Percentiles rank a stretch among this genome's conserved stretches.
Evolutionary conservation across 2,113 vertebrate species (phyloP).

Genomic region (Opisthocomus hoazin): DNA sequence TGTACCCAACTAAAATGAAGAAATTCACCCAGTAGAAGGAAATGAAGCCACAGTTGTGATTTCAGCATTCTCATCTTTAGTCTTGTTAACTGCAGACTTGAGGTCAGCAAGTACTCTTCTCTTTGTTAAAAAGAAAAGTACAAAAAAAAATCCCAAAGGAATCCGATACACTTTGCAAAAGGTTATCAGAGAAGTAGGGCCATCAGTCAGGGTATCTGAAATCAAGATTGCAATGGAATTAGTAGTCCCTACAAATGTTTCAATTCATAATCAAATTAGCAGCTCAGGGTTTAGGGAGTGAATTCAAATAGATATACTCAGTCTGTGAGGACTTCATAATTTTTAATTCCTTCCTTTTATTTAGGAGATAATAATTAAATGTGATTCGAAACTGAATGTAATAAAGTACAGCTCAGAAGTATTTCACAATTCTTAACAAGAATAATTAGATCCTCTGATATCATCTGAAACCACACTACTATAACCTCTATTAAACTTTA

Average conservation of each 20-base stretch:
- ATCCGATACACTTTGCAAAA: background rate
- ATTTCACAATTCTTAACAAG: conserved; percentile 37
- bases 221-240: background rate
- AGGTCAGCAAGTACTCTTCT: background rate
- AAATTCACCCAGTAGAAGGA: background rate
- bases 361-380: conserved; percentile 58
- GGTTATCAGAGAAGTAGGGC: background rate
- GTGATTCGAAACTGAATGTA: conserved; percentile 40
- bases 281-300: background rate
- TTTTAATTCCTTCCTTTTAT: conserved; percentile 30
- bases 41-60: background rate
- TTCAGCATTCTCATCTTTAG: background rate
- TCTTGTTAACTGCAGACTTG: background rate
- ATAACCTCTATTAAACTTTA: conserved; percentile 18
- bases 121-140: background rate
- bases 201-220: background rate
- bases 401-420: conserved; percentile 29
- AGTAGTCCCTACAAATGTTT: conserved; percentile 20
- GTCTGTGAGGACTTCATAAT: background rate
- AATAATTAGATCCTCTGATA: conserved; percentile 57
- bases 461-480: conserved; percentile 13
- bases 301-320: conserved; percentile 7
- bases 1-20: background rate
- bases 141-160: background rate
- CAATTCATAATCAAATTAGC: conserved; percentile 53